Conservation (phyloP, 2,113 vertebrate genomes). For the Colistium nudipinnis region DNA sequence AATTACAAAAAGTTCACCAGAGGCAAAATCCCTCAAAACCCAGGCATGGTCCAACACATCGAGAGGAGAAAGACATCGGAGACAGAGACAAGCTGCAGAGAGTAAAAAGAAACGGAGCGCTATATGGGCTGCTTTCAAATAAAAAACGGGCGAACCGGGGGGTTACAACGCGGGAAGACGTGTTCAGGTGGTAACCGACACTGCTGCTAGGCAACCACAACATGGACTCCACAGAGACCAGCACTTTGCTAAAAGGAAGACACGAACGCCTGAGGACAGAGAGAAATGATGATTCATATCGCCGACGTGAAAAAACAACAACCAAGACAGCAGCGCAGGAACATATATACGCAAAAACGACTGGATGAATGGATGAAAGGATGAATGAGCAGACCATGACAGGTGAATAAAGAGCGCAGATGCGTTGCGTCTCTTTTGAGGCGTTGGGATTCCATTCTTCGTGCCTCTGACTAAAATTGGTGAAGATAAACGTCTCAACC, state of each 20-base stretch:
- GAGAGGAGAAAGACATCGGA: not conserved
- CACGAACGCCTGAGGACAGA: too few relatives aligned
- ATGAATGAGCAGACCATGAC: not conserved
- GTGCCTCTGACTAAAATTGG: slow-evolving; percentile 1
- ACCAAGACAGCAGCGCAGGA: too few relatives aligned
- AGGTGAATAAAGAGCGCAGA: not conserved
- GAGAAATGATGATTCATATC: too few relatives aligned
- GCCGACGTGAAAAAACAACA: too few relatives aligned
- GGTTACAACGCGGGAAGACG: too few relatives aligned
- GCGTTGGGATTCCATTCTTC: slow-evolving; percentile 12
- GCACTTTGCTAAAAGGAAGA: too few relatives aligned
- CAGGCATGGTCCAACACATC: not conserved
- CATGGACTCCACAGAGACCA: too few relatives aligned
- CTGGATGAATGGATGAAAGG: not conserved
- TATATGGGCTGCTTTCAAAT: too few relatives aligned
- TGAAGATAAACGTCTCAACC: slow-evolving; percentile 29
- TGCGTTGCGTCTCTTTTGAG: slow-evolving; percentile 8
- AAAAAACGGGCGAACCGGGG: too few relatives aligned
- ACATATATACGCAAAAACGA: too few relatives aligned
- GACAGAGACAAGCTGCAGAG: not conserved
- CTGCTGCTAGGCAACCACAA: not conserved
- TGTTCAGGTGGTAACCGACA: too few relatives aligned
- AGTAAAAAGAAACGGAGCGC: not conserved
- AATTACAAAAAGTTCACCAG: not conserved
- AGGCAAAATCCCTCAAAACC: not conserved